These are phyloP conservation scores for Heteromurus nitidus DNA, from an alignment of 2,888 invertebrate genomes.

Conservation along the genomic window DNA sequence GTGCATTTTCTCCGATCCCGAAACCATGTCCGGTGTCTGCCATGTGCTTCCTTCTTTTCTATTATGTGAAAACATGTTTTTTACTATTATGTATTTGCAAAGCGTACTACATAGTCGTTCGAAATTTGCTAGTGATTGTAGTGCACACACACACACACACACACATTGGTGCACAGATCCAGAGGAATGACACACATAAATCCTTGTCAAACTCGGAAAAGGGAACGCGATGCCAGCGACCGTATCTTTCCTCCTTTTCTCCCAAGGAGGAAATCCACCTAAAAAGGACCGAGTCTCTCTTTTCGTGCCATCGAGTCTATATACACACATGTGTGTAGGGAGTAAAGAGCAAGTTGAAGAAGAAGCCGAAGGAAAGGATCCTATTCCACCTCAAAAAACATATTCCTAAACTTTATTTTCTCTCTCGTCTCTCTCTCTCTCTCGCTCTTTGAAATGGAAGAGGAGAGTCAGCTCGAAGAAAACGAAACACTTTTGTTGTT, in stretches of 20 bases:
- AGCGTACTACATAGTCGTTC: too few species aligned
- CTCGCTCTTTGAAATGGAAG: constrained; percentile 43
- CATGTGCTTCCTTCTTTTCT: constrained; percentile 4
- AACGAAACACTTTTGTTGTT: background rate
- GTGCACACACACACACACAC: too few species aligned
- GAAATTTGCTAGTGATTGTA: too few species aligned
- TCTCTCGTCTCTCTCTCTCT: background rate
- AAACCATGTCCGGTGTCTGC: constrained; percentile 40
- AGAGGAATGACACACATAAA: constrained; percentile 63
- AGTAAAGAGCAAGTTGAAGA: background rate
- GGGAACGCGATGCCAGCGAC: constrained; percentile 55
- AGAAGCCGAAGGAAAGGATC: too few species aligned
- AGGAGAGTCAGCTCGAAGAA: too few species aligned
- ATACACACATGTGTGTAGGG: too few species aligned
- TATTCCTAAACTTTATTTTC: too few species aligned
- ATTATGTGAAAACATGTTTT: too few species aligned
- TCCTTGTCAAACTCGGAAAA: constrained; percentile 60
- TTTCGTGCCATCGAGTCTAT: background rate
- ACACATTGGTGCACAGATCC: too few species aligned
- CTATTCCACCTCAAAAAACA: too few species aligned
- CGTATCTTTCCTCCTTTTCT: constrained; percentile 51
- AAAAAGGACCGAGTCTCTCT: constrained; percentile 23
- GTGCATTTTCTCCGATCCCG: constrained; percentile 15
- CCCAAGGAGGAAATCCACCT: constrained; percentile 55
- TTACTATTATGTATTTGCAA: too few species aligned